Percentiles rank a stretch among this genome's conserved stretches.
These are phyloP conservation scores for Villa cingulata DNA, from an alignment of 2,888 invertebrate genomes.

Conservation along the genomic window DNA sequence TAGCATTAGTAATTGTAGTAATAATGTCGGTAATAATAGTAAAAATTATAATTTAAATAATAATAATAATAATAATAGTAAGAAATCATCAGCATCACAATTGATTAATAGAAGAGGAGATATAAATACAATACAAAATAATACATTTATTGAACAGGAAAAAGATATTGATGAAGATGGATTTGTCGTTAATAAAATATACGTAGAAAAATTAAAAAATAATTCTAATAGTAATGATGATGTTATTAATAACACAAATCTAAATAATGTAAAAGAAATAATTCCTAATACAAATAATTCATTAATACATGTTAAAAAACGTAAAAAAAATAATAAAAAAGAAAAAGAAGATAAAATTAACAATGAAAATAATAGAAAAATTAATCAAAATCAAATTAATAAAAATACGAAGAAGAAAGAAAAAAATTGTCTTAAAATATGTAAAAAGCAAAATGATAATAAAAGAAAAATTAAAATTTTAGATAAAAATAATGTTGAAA, in stretches of 20 bases:
- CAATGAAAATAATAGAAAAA: background rate
- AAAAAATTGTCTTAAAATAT: background rate
- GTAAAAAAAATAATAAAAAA: background rate
- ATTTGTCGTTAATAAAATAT: background rate
- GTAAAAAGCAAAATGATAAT: background rate
- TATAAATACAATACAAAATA: background rate
- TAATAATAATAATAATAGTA: background rate
- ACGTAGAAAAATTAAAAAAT: background rate
- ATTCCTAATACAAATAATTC: no score
- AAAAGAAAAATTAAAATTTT: no score
- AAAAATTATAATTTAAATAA: conserved; percentile 1
- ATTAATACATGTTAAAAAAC: no score
- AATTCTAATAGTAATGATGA: background rate
- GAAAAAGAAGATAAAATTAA: background rate
- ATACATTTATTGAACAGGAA: background rate
- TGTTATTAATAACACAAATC: background rate
- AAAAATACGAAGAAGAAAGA: background rate
- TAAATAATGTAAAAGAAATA: background rate
- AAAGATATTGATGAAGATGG: background rate
- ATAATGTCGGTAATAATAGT: background rate
- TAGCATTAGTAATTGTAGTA: background rate
- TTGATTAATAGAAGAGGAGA: background rate
- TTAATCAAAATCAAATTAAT: no score
- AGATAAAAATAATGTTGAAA: background rate
- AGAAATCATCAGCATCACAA: no score